Evolutionary conservation across 2,888 invertebrate genomes (phyloP).

Genomic region (Polymixis lichenea): DNA sequence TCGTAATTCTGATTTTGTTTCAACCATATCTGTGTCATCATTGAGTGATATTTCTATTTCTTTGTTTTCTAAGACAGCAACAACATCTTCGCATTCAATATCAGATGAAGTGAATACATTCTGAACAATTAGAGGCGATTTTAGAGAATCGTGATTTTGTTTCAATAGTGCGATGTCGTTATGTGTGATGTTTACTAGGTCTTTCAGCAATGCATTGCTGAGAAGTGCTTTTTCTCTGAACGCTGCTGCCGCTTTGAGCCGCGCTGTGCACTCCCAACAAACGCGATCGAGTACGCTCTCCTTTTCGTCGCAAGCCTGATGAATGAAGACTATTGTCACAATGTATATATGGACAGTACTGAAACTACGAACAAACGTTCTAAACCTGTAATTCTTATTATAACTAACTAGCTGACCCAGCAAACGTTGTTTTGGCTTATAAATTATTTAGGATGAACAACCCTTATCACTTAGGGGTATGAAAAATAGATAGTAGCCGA

Average conservation of each 20-base stretch:
- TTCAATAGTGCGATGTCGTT: neutral
- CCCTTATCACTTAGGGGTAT: too few species aligned
- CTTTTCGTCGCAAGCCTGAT: neutral
- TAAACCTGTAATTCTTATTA: too few species aligned
- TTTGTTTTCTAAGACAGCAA: neutral
- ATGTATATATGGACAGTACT: too few species aligned
- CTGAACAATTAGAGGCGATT: constrained; percentile 7
- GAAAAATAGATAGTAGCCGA: too few species aligned
- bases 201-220: constrained; percentile 28
- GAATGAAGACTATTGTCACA: neutral
- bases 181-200: neutral
- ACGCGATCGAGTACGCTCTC: neutral
- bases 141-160: constrained; percentile 1
- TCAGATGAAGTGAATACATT: neutral
- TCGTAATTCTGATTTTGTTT: neutral
- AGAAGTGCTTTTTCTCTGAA: constrained; percentile 39
- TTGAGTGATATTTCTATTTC: neutral
- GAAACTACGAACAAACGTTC: too few species aligned
- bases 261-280: constrained; percentile 44
- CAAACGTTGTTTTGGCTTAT: too few species aligned
- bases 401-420: too few species aligned
- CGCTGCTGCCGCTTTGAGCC: constrained; percentile 29
- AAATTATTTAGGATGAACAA: too few species aligned
- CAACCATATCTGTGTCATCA: neutral
- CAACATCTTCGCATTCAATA: neutral